Percentiles rank a stretch among this genome's conserved stretches.
phyloP scores from a whole-genome alignment of 2,888 invertebrate genomes.

The Calephelis perditalis region DNA sequence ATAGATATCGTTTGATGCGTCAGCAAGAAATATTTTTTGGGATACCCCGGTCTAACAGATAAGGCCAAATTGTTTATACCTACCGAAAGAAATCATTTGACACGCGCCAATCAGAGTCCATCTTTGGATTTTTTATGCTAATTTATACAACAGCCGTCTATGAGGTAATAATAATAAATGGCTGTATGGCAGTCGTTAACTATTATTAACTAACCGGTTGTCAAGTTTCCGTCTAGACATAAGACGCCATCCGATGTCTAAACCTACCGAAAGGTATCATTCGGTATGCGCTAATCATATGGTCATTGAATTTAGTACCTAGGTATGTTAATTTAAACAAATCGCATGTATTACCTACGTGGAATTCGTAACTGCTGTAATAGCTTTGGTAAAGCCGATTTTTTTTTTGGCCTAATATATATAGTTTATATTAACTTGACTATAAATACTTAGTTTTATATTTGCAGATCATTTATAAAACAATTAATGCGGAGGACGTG shows the following conservation, averaged over 20 bases:
- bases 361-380: conserved; percentile 7
- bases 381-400: neutral
- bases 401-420: neutral
- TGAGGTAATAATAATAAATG: neutral
- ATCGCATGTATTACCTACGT: neutral
- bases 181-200: conserved; percentile 6
- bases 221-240: neutral
- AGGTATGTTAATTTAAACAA: conserved; percentile 5
- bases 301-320: neutral
- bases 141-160: conserved; percentile 5
- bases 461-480: neutral
- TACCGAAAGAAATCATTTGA: conserved; percentile 1
- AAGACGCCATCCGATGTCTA: conserved; percentile 2
- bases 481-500: neutral
- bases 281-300: neutral
- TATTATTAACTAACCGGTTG: conserved; percentile 3
- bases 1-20: neutral
- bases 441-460: neutral
- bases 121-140: conserved; percentile 7
- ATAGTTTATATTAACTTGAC: neutral
- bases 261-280: neutral
- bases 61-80: conserved; percentile 7
- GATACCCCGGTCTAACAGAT: neutral
- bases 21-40: neutral
- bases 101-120: neutral